Base-by-base conservation (phyloP, 92 coral and sea anemone species). In the Phenganax stokvisi region DNA sequence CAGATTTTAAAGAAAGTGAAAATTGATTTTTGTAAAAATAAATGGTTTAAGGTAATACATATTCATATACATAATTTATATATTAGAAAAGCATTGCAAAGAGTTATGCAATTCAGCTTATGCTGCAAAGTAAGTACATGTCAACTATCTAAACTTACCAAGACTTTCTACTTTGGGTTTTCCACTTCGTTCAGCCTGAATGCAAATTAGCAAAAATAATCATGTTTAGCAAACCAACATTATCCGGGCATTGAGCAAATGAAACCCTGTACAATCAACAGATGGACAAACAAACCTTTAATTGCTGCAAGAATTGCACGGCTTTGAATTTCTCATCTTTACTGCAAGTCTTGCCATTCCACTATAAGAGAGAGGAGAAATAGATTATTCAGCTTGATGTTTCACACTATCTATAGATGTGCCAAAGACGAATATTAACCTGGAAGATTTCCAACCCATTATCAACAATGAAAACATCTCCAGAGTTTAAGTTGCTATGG, bases 171-270 rank as follows among this genome's bases (percentile, higher is more conserved):
- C 80, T 20, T 63, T 89, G 75, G 90, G 84, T 78, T 85, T 89
- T 30, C 96, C 96, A 25, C 80, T 73, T 59, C 96, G 86, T 12
- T 89, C 90, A 72, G 91, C 65, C 89, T 87, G 57, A 6, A 78
- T 73, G 56, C 12, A 27, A 77, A 5, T n/a, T 76, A 62, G 63
- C 17, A 30, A 37, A 29, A 28, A 31, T 9, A 63, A 31, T 29
- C 1, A 17, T 63, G 3, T n/a, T 30, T 25, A 80, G 8, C 12
- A 5, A 12, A 51, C 29, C 52, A 12, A 13, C 27, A 15, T 11
- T 27, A 69, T 11, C 51, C 2, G 7, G 52, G 9, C n/a, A 61
- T 61, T 61, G n/a, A 28, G 15, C 8, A 61, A 7, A n/a, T 69
- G 25, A 9, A 31, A 31, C 6, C 12, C 13, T 1, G 15, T 0